phyloP scores from a whole-genome alignment of 92 coral and sea anemone species.

The Metridium senile region DNA sequence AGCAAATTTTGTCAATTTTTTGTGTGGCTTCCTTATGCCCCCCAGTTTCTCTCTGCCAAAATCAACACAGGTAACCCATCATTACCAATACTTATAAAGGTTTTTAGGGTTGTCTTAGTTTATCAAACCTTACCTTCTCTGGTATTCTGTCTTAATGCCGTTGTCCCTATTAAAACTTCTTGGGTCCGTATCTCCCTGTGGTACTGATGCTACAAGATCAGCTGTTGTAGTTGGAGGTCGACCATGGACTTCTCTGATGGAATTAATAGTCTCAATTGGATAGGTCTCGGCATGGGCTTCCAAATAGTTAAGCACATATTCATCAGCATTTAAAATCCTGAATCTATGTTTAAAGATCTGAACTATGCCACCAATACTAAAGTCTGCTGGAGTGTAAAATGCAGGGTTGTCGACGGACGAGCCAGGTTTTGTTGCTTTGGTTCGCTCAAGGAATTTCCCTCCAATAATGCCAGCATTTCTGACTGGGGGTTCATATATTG shows the following conservation, averaged over 20 bases:
- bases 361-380: slow-evolving; percentile 81
- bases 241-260: slow-evolving; percentile 87
- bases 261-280: slow-evolving; percentile 91
- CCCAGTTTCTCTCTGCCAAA: too few species aligned
- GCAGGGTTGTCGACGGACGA: slow-evolving; percentile 95
- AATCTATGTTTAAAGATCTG: slow-evolving; percentile 96
- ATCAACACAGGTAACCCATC: too few species aligned
- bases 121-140: slow-evolving; percentile 80
- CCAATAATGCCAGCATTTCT: slow-evolving; percentile 99
- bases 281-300: slow-evolving; percentile 92
- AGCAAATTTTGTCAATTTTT: too few species aligned
- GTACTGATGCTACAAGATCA: slow-evolving; percentile 72
- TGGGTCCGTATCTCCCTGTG: slow-evolving; percentile 82
- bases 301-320: slow-evolving; percentile 87
- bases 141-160: slow-evolving; percentile 95
- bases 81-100: too few species aligned
- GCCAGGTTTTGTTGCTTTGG: slow-evolving; percentile 92
- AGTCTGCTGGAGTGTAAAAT: slow-evolving; percentile 98
- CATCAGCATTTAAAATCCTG: slow-evolving; percentile 90
- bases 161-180: slow-evolving; percentile 45
- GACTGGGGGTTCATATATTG: slow-evolving; percentile 97
- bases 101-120: not conserved
- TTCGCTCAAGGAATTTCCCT: slow-evolving; percentile 98
- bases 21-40: too few species aligned
- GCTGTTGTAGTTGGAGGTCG: slow-evolving; percentile 74